These are phyloP conservation scores for Drosophila paramelanica DNA, from an alignment of 2,888 invertebrate species.

Conservation along the genomic window DNA sequence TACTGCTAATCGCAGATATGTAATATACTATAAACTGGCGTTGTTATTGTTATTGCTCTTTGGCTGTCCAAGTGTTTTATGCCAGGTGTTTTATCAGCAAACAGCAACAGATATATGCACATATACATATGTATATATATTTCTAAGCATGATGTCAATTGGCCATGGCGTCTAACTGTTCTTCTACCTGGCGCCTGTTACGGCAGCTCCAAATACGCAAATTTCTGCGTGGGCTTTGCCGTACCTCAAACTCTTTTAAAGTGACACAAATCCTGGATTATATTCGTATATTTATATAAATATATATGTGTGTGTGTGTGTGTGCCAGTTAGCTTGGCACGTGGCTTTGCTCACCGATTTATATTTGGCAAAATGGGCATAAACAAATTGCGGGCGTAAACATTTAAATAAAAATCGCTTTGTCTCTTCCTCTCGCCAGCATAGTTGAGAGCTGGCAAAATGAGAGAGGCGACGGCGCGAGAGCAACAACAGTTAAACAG, in stretches of 20 bases:
- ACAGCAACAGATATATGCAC: constrained; percentile 4
- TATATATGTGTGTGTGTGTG: too few species aligned
- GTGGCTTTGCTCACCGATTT: constrained; percentile 32
- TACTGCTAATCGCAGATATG: constrained; percentile 49
- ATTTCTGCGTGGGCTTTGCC: constrained; percentile 26
- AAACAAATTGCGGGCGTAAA: constrained; percentile 49
- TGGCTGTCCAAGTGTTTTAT: constrained; percentile 31
- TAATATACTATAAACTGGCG: constrained; percentile 32
- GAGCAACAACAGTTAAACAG: constrained; percentile 5
- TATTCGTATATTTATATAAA: too few species aligned
- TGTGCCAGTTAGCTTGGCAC: background rate
- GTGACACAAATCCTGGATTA: constrained; percentile 21
- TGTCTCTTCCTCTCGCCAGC: constrained; percentile 27
- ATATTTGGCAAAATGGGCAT: constrained; percentile 43
- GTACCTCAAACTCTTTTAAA: constrained; percentile 65
- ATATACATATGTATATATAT: too few species aligned
- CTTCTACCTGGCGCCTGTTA: background rate
- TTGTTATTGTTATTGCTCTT: constrained; percentile 19
- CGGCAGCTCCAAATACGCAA: background rate
- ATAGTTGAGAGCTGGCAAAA: background rate
- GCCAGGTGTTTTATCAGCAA: constrained; percentile 22
- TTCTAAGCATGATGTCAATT: constrained; percentile 2
- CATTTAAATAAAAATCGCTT: constrained; percentile 41
- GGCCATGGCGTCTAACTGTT: background rate
- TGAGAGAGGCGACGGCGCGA: background rate